phyloP scores from a whole-genome alignment of 2,113 vertebrate species.

The Poeciliopsis turrubarensis region DNA sequence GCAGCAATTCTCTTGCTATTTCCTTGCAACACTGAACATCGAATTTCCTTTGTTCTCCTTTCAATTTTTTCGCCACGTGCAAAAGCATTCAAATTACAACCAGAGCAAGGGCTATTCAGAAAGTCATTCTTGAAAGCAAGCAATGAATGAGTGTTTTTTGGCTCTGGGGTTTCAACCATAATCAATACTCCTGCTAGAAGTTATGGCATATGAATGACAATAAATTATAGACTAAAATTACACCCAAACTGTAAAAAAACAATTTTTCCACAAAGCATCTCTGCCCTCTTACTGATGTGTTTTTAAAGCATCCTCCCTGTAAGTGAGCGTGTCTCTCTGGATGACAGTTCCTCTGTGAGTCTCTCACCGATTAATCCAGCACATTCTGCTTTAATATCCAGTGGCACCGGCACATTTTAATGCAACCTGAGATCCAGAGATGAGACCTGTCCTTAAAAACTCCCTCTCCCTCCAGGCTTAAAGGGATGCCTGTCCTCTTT shows the following conservation, averaged over 20 bases:
- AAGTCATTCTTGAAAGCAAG: not conserved
- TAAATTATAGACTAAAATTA: not conserved
- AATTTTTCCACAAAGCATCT: not conserved
- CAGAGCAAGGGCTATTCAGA: not conserved
- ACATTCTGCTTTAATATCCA: constrained; percentile 66
- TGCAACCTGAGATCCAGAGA: constrained; percentile 62
- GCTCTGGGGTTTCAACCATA: not conserved
- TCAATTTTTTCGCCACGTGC: not conserved
- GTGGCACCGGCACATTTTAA: constrained; percentile 68
- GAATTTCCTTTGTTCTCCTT: not conserved
- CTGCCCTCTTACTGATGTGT: constrained; percentile 2
- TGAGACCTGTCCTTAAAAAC: constrained; percentile 69
- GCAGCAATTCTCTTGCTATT: not conserved
- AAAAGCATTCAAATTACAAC: not conserved
- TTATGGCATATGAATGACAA: not conserved
- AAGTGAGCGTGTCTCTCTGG: constrained; percentile 42
- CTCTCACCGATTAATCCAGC: constrained; percentile 59
- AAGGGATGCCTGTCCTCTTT: constrained; percentile 66
- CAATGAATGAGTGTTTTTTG: not conserved
- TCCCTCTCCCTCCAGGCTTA: constrained; percentile 57
- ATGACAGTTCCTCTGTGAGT: constrained; percentile 37
- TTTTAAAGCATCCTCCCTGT: constrained; percentile 38
- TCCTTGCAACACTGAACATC: not conserved
- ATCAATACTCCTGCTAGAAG: not conserved
- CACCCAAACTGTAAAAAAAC: not conserved